These are phyloP conservation scores for Prinia subflava DNA, from an alignment of 2,113 vertebrate species.

Conservation along the genomic window DNA sequence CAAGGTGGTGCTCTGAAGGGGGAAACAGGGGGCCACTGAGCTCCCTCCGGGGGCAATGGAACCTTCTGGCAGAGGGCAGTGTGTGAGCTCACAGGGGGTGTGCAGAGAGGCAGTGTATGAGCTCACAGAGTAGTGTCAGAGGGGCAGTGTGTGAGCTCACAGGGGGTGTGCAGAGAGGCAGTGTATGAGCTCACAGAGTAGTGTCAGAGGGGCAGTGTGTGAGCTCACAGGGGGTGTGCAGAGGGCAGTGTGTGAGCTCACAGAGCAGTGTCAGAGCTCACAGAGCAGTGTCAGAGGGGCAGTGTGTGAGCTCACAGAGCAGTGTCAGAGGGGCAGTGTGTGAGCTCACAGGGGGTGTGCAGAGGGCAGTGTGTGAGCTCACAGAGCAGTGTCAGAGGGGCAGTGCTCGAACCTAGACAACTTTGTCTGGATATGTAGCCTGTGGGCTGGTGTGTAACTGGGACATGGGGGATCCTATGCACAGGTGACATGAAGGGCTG, in stretches of 20 bases:
- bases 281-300: too few species aligned
- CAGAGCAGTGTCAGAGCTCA: too few species aligned
- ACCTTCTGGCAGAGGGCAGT: background rate
- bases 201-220: too few species aligned
- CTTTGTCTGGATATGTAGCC: fast-evolving
- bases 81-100: too few species aligned
- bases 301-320: too few species aligned
- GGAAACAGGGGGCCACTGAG: background rate
- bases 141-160: too few species aligned
- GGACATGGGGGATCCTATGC: background rate
- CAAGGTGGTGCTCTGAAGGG: fast-evolving
- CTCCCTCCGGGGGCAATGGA: fast-evolving
- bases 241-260: too few species aligned
- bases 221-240: too few species aligned
- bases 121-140: background rate
- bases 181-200: too few species aligned
- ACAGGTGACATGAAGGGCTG: background rate
- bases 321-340: too few species aligned
- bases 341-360: background rate
- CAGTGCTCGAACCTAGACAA: background rate
- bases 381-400: background rate
- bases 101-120: background rate
- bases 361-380: too few species aligned
- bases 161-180: too few species aligned
- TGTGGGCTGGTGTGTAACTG: background rate